phyloP scores from a whole-genome alignment of 2,797 vertebrate species.

The Parambassis ranga region DNA sequence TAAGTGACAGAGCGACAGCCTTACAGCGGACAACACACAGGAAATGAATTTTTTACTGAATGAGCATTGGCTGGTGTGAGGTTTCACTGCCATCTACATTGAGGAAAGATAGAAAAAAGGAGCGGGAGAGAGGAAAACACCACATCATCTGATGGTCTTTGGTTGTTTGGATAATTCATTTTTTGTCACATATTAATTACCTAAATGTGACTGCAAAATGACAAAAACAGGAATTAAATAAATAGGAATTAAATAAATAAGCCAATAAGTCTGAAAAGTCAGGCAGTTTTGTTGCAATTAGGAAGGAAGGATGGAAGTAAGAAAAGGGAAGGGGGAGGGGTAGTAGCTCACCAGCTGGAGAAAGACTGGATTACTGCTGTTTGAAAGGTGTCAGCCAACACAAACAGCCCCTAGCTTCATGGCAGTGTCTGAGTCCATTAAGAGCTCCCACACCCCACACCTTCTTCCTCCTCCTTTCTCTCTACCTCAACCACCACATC shows the following conservation, averaged over 20 bases:
- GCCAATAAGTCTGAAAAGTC: background rate
- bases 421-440: slow-evolving; percentile 62
- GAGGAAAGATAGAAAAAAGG: background rate
- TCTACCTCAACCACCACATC: slow-evolving; percentile 1
- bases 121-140: background rate
- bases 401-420: slow-evolving; percentile 68
- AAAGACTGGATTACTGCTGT: slow-evolving; percentile 74
- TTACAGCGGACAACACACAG: slow-evolving; percentile 52
- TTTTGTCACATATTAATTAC: background rate
- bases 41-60: slow-evolving; percentile 76
- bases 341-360: slow-evolving; percentile 64
- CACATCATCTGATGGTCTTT: background rate
- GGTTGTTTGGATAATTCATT: background rate
- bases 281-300: slow-evolving; percentile 1
- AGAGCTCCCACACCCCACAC: slow-evolving; percentile 39
- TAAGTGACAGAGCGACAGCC: slow-evolving; percentile 62
- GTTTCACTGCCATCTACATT: slow-evolving; percentile 57
- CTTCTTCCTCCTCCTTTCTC: slow-evolving; percentile 13
- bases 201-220: background rate
- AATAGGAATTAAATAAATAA: background rate
- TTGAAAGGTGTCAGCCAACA: slow-evolving; percentile 77
- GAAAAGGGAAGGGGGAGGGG: slow-evolving; percentile 43
- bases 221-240: background rate
- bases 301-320: background rate
- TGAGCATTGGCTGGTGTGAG: slow-evolving; percentile 49